Conservation (phyloP, 2,797 vertebrate species). For the Todus mexicanus region DNA sequence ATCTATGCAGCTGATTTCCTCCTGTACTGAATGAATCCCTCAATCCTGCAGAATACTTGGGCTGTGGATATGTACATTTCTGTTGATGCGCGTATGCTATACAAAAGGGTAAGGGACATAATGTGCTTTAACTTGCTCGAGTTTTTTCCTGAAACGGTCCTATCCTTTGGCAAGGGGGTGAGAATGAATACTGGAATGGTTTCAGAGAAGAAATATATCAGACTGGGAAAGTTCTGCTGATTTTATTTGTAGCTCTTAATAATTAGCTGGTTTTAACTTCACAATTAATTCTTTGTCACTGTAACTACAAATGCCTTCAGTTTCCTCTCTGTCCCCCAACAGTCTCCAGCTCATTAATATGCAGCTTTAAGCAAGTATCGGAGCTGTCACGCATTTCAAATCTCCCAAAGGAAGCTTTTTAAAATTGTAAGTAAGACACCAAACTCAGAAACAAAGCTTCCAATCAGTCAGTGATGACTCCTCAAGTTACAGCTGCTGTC, state of each 20-base stretch:
- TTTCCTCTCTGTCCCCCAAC: not conserved
- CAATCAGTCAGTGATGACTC: not conserved
- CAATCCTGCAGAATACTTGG: not conserved
- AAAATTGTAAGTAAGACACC: slow-evolving; percentile 54
- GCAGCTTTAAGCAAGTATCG: slow-evolving; percentile 7
- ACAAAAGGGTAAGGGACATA: not conserved
- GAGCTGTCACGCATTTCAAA: slow-evolving; percentile 48
- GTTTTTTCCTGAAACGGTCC: not conserved
- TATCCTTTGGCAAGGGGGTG: not conserved
- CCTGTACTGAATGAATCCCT: not conserved
- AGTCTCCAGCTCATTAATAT: slow-evolving; percentile 40
- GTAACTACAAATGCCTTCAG: slow-evolving; percentile 22
- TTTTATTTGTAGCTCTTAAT: not conserved
- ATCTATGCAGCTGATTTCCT: not conserved
- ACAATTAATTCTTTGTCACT: slow-evolving; percentile 38
- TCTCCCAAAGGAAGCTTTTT: slow-evolving; percentile 50
- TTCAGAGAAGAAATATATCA: not conserved
- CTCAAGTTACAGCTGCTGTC: slow-evolving; percentile 45
- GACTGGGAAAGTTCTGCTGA: not conserved
- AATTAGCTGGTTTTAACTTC: slow-evolving; percentile 19
- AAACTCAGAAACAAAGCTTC: slow-evolving; percentile 28
- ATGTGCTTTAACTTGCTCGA: not conserved
- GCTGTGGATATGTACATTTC: not conserved
- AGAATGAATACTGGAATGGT: not conserved
- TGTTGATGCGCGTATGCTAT: not conserved